phyloP scores from a whole-genome alignment of 2,797 vertebrate species.

The Toxotes lorentzi region DNA sequence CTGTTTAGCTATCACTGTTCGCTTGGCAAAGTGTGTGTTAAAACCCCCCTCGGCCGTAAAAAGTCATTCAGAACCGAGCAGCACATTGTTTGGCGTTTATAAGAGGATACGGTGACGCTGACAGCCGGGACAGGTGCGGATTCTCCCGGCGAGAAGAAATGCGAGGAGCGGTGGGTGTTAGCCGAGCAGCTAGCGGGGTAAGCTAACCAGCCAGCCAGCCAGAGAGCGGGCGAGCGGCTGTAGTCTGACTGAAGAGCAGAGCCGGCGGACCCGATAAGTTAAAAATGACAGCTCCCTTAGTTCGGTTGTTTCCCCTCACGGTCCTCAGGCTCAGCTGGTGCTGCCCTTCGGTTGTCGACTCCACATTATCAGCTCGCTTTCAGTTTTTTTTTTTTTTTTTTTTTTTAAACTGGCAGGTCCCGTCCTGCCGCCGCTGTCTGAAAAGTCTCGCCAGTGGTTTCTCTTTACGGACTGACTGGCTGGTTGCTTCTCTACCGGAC shows the following conservation, averaged over 20 bases:
- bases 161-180: constrained; percentile 52
- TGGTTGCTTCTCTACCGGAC: constrained; percentile 75
- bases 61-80: constrained; percentile 44
- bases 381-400: background rate
- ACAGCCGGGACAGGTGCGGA: constrained; percentile 54
- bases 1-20: constrained; percentile 41
- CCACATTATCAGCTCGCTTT: constrained; percentile 22
- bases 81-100: constrained; percentile 51
- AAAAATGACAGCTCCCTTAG: constrained; percentile 52
- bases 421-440: constrained; percentile 1
- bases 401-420: constrained; percentile 25
- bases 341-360: constrained; percentile 23
- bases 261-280: constrained; percentile 59
- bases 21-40: constrained; percentile 33
- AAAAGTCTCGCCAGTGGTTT: constrained; percentile 55
- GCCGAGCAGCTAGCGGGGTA: constrained; percentile 65
- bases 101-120: constrained; percentile 1
- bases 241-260: constrained; percentile 42
- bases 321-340: constrained; percentile 42
- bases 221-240: constrained; percentile 19
- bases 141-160: constrained; percentile 24
- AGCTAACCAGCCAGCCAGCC: constrained; percentile 54
- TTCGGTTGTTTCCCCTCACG: constrained; percentile 9
- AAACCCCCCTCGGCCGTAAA: constrained; percentile 33
- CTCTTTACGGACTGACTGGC: constrained; percentile 53